These are phyloP conservation scores for Oikopleura albicans DNA, from an alignment of 23 tunicate species.

Conservation along the genomic window DNA sequence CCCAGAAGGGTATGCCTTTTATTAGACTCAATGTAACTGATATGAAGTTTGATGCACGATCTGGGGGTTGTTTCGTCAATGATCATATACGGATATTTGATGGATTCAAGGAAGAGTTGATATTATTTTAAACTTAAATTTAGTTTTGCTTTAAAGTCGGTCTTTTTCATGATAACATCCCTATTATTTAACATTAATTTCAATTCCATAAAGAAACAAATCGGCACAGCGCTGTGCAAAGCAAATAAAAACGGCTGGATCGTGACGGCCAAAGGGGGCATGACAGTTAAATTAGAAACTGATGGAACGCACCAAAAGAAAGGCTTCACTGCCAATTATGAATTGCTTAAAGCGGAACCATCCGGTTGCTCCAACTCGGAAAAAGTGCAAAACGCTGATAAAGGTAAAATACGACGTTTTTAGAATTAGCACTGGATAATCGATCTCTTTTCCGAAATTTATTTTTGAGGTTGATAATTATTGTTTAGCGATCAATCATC, in stretches of 20 bases:
- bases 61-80: not conserved
- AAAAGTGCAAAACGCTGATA: not conserved
- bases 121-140: no score
- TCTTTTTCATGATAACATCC: no score
- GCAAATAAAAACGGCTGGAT: not conserved
- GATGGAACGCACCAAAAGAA: not conserved
- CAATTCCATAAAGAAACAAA: no score
- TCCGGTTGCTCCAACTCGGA: not conserved
- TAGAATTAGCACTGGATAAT: no score
- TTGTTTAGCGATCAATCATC: no score
- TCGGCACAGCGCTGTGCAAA: not conserved
- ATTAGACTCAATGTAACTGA: not conserved
- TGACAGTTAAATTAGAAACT: not conserved
- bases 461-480: no score
- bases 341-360: not conserved
- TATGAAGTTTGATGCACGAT: not conserved
- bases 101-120: not conserved
- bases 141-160: no score
- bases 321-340: not conserved
- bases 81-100: not conserved
- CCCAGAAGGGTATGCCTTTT: not conserved
- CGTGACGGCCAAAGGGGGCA: not conserved
- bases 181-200: no score
- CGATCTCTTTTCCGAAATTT: no score
- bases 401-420: not conserved